Conservation (phyloP, 2,888 invertebrate genomes). For the Mantis religiosa region DNA sequence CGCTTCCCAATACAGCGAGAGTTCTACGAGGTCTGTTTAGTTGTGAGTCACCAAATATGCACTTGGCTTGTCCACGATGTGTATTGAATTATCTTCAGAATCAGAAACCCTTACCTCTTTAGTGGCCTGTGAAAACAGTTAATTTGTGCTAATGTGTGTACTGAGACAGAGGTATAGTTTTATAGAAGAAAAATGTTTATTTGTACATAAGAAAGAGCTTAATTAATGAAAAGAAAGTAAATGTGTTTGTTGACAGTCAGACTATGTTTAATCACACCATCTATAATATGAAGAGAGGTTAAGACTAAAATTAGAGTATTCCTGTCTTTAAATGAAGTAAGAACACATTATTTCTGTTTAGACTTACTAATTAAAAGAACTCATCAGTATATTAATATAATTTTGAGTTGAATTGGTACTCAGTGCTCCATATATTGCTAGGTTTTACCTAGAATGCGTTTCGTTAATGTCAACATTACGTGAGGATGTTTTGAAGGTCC, state of each 20-base stretch:
- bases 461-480: too few relatives aligned
- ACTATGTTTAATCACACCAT: not conserved
- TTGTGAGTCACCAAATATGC: slow-evolving; percentile 24
- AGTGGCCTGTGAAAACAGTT: not conserved
- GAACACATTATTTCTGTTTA: too few relatives aligned
- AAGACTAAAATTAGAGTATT: too few relatives aligned
- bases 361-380: too few relatives aligned
- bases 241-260: not conserved
- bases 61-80: slow-evolving; percentile 31
- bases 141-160: not conserved
- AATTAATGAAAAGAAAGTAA: not conserved
- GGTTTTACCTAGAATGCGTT: too few relatives aligned
- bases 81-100: slow-evolving; percentile 28
- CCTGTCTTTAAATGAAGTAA: too few relatives aligned
- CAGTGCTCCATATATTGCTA: too few relatives aligned
- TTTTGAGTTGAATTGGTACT: too few relatives aligned
- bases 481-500: too few relatives aligned
- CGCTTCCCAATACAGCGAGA: slow-evolving; percentile 29
- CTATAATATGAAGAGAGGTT: not conserved
- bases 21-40: slow-evolving; percentile 28
- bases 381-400: too few relatives aligned
- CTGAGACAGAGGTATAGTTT: not conserved
- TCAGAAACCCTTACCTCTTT: slow-evolving; percentile 9
- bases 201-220: not conserved
- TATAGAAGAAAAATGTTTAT: not conserved